Conservation (phyloP, 2,888 invertebrate species). For the Dryomyza anilis region DNA sequence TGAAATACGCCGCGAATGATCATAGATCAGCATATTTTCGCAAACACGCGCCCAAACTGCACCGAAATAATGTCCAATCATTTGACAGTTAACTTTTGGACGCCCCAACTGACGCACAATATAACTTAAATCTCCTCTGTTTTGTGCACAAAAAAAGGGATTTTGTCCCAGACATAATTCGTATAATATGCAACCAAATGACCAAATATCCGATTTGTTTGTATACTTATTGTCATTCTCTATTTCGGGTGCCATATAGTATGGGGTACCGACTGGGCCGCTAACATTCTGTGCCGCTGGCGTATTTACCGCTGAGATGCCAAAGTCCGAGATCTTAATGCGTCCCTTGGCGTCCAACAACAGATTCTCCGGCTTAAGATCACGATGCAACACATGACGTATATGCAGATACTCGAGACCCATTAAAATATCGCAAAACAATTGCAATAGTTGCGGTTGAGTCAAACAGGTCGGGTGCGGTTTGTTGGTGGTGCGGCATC, state of each 20-base stretch:
- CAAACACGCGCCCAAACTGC: constrained; percentile 48
- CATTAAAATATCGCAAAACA: constrained; percentile 60
- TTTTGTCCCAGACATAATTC: constrained; percentile 63
- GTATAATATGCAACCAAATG: constrained; percentile 73
- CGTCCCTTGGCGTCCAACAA: constrained; percentile 69
- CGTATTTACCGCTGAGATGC: constrained; percentile 61
- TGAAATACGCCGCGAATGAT: constrained; percentile 47
- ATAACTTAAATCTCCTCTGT: constrained; percentile 39
- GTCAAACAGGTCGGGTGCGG: constrained; percentile 29
- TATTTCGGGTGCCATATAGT: constrained; percentile 77
- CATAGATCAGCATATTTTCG: constrained; percentile 49
- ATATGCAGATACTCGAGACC: constrained; percentile 59
- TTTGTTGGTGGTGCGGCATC: constrained; percentile 14
- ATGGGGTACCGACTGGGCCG: constrained; percentile 66
- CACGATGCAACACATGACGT: constrained; percentile 64
- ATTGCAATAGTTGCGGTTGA: constrained; percentile 50
- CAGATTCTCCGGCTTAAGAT: constrained; percentile 78
- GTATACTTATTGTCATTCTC: constrained; percentile 70
- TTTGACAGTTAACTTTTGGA: constrained; percentile 43
- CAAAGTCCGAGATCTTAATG: constrained; percentile 76
- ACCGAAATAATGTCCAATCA: constrained; percentile 41
- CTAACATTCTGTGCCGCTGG: constrained; percentile 27
- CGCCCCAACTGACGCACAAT: constrained; percentile 39
- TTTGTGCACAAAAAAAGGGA: constrained; percentile 44
- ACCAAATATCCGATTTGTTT: constrained; percentile 77